phyloP scores from a whole-genome alignment of 1,140 invertebrate species.

The Sinella curviseta region DNA sequence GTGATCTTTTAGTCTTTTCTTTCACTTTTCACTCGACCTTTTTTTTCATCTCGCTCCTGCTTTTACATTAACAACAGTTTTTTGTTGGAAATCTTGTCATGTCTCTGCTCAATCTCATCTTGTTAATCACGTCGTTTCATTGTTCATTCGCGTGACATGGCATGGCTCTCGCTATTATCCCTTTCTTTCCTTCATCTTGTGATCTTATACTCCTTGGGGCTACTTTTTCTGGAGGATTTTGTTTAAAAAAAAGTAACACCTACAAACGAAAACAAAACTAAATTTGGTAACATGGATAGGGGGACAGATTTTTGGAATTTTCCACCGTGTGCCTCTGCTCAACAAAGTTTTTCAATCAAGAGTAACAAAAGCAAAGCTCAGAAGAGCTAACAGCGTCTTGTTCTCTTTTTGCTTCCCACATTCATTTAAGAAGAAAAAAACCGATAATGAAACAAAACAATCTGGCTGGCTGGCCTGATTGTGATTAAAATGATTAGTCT shows the following conservation, averaged over 20 bases:
- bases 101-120: not conserved
- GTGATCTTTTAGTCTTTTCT: not conserved
- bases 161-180: not conserved
- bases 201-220: no score
- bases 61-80: not conserved
- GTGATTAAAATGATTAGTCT: not conserved
- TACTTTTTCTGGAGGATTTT: not conserved
- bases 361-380: no score
- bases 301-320: no score
- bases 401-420: no score
- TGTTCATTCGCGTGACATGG: not conserved
- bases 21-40: no score
- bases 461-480: not conserved
- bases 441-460: not conserved
- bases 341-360: no score
- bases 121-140: not conserved
- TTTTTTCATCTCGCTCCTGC: not conserved
- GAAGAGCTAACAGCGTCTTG: no score
- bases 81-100: not conserved
- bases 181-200: not conserved
- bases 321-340: no score
- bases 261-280: no score
- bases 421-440: no score
- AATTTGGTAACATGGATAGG: no score
- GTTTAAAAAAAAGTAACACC: no score